Evolutionary conservation across 2,797 vertebrate genomes (phyloP), one percentile per base, ranked within the genome.

Genomic region (Malurus leucopterus): DNA sequence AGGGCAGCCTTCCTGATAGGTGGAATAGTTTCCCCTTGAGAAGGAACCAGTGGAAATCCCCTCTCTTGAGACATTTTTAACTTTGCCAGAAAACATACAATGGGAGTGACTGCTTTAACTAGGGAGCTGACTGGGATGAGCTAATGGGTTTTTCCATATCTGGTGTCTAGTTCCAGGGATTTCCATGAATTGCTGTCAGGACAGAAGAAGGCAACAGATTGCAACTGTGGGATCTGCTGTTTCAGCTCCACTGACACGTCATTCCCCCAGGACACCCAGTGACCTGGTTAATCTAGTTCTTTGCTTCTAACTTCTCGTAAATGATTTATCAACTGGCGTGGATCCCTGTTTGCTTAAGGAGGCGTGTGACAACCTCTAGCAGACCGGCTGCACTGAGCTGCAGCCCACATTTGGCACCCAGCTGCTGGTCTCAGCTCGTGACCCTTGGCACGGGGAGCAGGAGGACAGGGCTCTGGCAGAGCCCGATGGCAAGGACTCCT

Each of bases 271-370:
- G 95, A 96, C 93, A 95, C 95, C 94, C 91, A 90, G 89, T 95
- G 95, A 96, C 96, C 96, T 95, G 96, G 95, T 96, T 96, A 96
- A 96, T 96, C 96, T 96, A 87, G 93, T 95, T 94, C 93, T 91
- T 92, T 94, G 76, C 92, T 93, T 93, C 95, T 96, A 93, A 93
- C 94, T 95, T 95, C 92, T 94, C 8, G 93, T 96, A 94, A 96
- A 96, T 96, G 94, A 96, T 96, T 96, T 96, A 96, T 96, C 94
- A 94, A 89, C 84, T 96, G 96, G 96, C 96, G n/a, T 94, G 95
- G 95, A 96, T 96, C 95, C 93, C 93, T 96, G 93, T 96, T 96
- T 96, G 93, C 92, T 95, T 92, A 96, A 96, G 96, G 95, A 96
- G 96, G 96, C 89, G 93, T 95, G 90, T 95, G 88, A 89, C 18